Evolutionary conservation across 1,140 invertebrate species (phyloP).

Genomic region (Drosophila bifasciata): DNA sequence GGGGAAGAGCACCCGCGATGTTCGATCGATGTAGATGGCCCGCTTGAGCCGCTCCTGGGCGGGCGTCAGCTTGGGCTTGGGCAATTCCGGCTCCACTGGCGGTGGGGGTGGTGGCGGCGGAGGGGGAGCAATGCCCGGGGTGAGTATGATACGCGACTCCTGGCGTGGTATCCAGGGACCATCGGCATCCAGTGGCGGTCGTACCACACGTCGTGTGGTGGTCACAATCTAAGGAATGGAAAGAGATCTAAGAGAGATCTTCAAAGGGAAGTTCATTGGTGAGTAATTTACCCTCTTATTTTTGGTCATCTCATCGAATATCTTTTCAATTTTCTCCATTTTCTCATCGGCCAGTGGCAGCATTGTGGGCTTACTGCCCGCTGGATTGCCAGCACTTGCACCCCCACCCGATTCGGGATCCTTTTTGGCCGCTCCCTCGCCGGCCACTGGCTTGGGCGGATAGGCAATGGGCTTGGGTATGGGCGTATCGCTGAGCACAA

Average conservation of each 20-base stretch:
- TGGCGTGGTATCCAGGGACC: conserved; percentile 83
- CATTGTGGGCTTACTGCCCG: conserved; percentile 58
- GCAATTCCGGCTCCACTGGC: conserved; percentile 85
- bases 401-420: conserved; percentile 44
- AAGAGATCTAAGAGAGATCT: background rate
- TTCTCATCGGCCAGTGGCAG: conserved; percentile 73
- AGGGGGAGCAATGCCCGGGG: conserved; percentile 65
- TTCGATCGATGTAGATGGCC: conserved; percentile 94
- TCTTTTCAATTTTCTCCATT: conserved; percentile 82
- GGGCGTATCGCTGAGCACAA: conserved; percentile 87
- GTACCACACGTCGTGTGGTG: conserved; percentile 68
- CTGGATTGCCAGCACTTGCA: conserved; percentile 32
- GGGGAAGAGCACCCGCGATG: conserved; percentile 94
- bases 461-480: conserved; percentile 82
- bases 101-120: conserved; percentile 83
- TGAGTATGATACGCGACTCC: conserved; percentile 78
- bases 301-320: conserved; percentile 83
- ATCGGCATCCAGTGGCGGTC: conserved; percentile 73
- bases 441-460: conserved; percentile 78
- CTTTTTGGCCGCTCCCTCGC: conserved; percentile 59
- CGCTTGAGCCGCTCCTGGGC: conserved; percentile 88
- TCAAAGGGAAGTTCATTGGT: background rate
- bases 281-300: conserved; percentile 67
- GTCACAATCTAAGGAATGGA: conserved; percentile 60
- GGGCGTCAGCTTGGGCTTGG: conserved; percentile 85